These are phyloP conservation scores for Phalacrocorax pelagicus DNA, from an alignment of 2,113 vertebrate genomes.

Conservation along the genomic window DNA sequence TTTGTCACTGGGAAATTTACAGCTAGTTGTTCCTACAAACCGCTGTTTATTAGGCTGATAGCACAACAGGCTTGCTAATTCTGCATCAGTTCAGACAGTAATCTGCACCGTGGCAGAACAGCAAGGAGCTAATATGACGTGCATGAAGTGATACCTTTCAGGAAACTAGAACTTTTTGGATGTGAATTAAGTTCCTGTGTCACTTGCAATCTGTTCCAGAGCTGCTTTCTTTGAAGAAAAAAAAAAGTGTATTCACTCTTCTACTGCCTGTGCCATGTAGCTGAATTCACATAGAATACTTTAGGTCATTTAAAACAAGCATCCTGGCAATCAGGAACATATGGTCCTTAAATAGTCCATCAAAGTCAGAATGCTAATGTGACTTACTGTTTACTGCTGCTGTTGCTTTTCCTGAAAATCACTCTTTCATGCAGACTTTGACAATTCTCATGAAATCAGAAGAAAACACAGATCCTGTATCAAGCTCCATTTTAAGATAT, in stretches of 20 bases:
- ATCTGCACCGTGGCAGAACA: neutral
- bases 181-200: neutral
- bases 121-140: neutral
- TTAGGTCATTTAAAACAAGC: slow-evolving; percentile 7
- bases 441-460: neutral
- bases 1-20: neutral
- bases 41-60: neutral
- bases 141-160: neutral
- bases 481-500: neutral
- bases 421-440: neutral
- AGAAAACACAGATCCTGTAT: neutral
- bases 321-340: neutral
- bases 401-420: slow-evolving; percentile 9
- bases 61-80: neutral
- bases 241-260: neutral
- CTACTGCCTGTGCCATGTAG: neutral
- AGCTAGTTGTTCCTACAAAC: neutral
- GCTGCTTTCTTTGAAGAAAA: neutral
- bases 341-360: neutral
- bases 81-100: neutral
- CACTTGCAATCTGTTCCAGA: neutral
- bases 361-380: slow-evolving; percentile 20
- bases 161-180: neutral
- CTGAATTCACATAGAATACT: neutral
- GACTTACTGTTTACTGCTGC: neutral